These are phyloP conservation scores for Mantis religiosa DNA, from an alignment of 2,888 invertebrate genomes.

Conservation along the genomic window DNA sequence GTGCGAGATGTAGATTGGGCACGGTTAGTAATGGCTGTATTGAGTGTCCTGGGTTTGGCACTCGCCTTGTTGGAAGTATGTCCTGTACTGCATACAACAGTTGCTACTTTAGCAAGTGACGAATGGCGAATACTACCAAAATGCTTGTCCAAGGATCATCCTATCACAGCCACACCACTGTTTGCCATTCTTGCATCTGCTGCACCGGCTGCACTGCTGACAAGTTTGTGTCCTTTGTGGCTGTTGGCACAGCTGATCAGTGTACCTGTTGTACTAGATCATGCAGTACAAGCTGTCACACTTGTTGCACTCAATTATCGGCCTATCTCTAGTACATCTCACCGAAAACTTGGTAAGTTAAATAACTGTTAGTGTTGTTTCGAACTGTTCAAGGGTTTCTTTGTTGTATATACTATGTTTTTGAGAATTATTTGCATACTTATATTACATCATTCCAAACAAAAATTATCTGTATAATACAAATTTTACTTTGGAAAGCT, in stretches of 20 bases:
- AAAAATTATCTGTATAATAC: no score
- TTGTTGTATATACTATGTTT: no score
- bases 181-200: conserved; percentile 60
- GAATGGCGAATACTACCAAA: conserved; percentile 61
- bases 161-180: conserved; percentile 58
- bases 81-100: conserved; percentile 50
- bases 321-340: neutral
- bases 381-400: no score
- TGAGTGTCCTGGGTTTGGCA: conserved; percentile 56
- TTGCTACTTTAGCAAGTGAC: conserved; percentile 42
- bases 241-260: conserved; percentile 59
- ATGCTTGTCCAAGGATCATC: conserved; percentile 56
- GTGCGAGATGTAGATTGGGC: conserved; percentile 58
- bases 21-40: conserved; percentile 55
- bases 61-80: conserved; percentile 60
- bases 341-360: neutral
- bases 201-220: conserved; percentile 58
- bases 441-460: no score
- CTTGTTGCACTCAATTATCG: conserved; percentile 54
- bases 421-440: no score
- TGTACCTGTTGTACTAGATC: conserved; percentile 52
- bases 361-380: neutral
- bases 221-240: conserved; percentile 59
- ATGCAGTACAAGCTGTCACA: conserved; percentile 50
- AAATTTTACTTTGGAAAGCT: no score